Percentiles rank a stretch among this genome's conserved stretches.
phyloP scores from a whole-genome alignment of 2,888 invertebrate genomes.

The Archaeoteleia sp. region DNA sequence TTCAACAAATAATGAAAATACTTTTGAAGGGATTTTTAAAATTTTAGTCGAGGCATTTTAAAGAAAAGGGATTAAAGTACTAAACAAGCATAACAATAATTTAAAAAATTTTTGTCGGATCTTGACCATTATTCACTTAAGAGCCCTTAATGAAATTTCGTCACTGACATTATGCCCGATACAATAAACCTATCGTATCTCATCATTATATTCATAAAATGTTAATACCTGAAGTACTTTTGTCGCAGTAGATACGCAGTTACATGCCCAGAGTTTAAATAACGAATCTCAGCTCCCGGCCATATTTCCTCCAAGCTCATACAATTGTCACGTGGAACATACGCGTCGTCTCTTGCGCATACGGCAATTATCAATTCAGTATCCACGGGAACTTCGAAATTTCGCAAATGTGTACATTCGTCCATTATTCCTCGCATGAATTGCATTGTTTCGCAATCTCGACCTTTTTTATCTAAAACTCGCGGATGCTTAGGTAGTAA shows the following conservation, averaged over 20 bases:
- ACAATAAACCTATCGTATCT: not conserved
- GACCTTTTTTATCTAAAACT: constrained; percentile 77
- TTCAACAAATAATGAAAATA: too few relatives aligned
- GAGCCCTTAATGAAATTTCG: too few relatives aligned
- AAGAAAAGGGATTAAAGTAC: too few relatives aligned
- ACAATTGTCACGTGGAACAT: constrained; percentile 91
- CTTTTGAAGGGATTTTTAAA: too few relatives aligned
- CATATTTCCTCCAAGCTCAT: constrained; percentile 90
- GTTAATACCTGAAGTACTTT: constrained; percentile 86
- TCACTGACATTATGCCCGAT: too few relatives aligned
- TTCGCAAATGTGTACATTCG: constrained; percentile 96
- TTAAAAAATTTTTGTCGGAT: too few relatives aligned
- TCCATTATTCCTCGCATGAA: constrained; percentile 99
- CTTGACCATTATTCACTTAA: too few relatives aligned
- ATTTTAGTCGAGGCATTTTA: too few relatives aligned
- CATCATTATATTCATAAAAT: not conserved
- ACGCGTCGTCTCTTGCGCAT: constrained; percentile 91
- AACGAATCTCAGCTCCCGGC: constrained; percentile 93
- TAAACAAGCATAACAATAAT: too few relatives aligned
- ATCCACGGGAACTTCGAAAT: constrained; percentile 92
- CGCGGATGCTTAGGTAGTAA: constrained; percentile 69
- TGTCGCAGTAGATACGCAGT: constrained; percentile 91
- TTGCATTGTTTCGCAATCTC: constrained; percentile 87
- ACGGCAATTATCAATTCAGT: constrained; percentile 93
- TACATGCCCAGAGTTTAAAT: constrained; percentile 92